Base-by-base conservation (phyloP, 2,113 vertebrate genomes). In the Tychaedon coryphoeus region DNA sequence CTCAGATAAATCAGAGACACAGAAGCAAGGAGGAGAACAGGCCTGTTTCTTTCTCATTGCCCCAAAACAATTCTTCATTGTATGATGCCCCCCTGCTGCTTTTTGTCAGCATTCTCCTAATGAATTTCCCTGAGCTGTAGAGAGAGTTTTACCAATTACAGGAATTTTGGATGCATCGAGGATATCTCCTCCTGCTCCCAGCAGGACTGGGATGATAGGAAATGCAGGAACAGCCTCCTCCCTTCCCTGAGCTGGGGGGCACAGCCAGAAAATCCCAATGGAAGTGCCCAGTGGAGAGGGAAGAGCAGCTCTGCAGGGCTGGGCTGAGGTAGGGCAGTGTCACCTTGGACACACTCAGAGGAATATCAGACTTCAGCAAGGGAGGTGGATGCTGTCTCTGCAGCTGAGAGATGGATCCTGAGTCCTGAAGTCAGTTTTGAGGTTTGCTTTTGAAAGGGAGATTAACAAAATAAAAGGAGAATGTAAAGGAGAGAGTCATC, bases 41-140 rank as follows among this genome's bases (percentile, higher is more conserved):
- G 7, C 71, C 53, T 54, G 6, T 78, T 91, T 92, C 50, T 86
- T 94, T 90, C 91, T 61, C 71, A 58, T 93, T 92, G 72, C 23
- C 58, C 58, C 77, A 8, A 15, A 78, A 54, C 70, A 86, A 8
- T 87, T 79, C 65, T 80, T 83, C 73, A 22, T 54, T 85, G 69
- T 74, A 54, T 82, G 86, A 73, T 77, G 69, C 58, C 33, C 60
- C 72, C 89, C 86, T 86, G 73, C 92, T 95, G 90, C 87, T 90
- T 78, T 83, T 86, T 94, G 88, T 76, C 79, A 79, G 70, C n/a
- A 91, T 93, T 80, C 90, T 75, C 34, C 3, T 76, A 58, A 95
- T 82, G 79, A 92, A 70, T 64, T 81, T 91, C 82, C 75, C 62
- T 53, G 40, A 90, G 78, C 92, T 88, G 93, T 72, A 29, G 48